Evolutionary conservation across 2,888 invertebrate genomes (phyloP).

Genomic region (Sphaerophoria rueppellii): DNA sequence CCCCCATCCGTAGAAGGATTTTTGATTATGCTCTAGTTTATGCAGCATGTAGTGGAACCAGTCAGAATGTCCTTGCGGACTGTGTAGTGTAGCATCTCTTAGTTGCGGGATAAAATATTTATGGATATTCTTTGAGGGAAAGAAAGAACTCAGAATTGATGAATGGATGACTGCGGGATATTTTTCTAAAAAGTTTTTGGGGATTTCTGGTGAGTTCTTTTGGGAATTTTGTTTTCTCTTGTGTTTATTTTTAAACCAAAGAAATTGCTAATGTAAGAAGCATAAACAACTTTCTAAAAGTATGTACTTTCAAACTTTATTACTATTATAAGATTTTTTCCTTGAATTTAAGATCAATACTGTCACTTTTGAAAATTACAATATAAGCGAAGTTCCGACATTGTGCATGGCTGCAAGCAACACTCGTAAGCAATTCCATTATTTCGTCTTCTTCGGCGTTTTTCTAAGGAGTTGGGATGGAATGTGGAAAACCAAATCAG

Average conservation of each 20-base stretch:
- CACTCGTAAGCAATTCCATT: conserved; percentile 76
- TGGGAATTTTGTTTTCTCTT: not conserved
- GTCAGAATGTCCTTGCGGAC: conserved; percentile 45
- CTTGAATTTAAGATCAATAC: too few relatives aligned
- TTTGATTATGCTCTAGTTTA: conserved; percentile 27
- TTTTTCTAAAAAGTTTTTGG: conserved; percentile 18
- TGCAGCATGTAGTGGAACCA: conserved; percentile 30
- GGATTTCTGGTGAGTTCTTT: not conserved
- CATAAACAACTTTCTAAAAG: too few relatives aligned
- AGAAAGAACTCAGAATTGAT: conserved; percentile 9
- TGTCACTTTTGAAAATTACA: conserved; percentile 68
- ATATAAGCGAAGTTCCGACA: conserved; percentile 75
- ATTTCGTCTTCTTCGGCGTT: conserved; percentile 75
- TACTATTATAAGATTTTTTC: too few relatives aligned
- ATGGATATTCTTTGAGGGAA: not conserved
- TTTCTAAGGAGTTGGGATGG: conserved; percentile 65
- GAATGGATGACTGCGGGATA: conserved; percentile 37
- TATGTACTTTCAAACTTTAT: too few relatives aligned
- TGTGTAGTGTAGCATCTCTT: conserved; percentile 63
- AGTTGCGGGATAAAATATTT: not conserved
- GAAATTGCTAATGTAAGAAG: too few relatives aligned
- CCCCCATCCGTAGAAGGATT: conserved; percentile 38
- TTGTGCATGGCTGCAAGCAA: conserved; percentile 75
- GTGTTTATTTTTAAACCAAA: not conserved
- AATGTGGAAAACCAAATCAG: conserved; percentile 72